Evolutionary conservation across 2,113 vertebrate genomes (phyloP), one percentile per base, ranked within the genome.

Genomic region (Origma solitaria): DNA sequence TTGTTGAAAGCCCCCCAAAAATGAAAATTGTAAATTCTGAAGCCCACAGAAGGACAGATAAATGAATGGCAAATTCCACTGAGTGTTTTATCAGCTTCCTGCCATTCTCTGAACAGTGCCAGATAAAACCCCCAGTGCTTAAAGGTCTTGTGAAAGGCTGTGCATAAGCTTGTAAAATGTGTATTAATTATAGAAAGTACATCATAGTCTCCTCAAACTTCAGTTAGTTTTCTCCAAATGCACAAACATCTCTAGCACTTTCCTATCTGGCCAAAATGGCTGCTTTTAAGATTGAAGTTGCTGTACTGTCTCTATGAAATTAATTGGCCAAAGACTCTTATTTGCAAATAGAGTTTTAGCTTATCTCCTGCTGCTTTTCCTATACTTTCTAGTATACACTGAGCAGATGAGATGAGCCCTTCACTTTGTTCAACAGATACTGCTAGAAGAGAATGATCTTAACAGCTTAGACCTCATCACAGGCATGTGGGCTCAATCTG

Each of bases 11-110:
- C 86, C 76, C 92, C 88, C 76, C 90, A 16, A 72, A 90, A 95
- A 95, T 79, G 91, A 94, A 96, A 95, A 88, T 60, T 92, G 42
- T 84, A 95, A 97, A 96, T 95, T 97, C 95, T 95, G 97, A 97
- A 98, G 96, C 97, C 97, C 93, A 54, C 40, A 66, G 93, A 98
- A 98, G 96, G 97, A 97, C 97, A 97, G 95, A 98, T 97, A 97
- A 98, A 97, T 95, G 96, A 97, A 97, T 73, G 51, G 69, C 56
- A 95, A 97, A 97, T 96, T 97, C 97, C 97, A 76, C 86, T 50
- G 96, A 97, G 96, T 20, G 12, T 98, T 97, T 98, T 98, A 98
- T 98, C 98, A 97, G 94, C 95, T 97, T 96, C 71, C 94, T 94
- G 82, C 79, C 94, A 82, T 94, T 96, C 91, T 93, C 86, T 96